phyloP scores from a whole-genome alignment of 1,140 invertebrate species.

The Euura lappo region DNA sequence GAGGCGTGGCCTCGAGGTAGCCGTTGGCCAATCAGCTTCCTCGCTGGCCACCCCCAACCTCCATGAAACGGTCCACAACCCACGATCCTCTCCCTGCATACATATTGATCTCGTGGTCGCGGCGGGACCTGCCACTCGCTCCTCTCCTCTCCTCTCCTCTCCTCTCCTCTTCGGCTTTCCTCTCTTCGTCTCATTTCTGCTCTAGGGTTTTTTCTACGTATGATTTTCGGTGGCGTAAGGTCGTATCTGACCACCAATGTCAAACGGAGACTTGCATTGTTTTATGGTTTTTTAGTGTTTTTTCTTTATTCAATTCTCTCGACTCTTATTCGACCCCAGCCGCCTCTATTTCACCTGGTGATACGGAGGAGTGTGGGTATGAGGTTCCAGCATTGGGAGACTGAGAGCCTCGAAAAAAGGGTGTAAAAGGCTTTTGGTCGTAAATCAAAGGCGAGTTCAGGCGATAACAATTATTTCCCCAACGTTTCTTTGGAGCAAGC shows the following conservation, averaged over 20 bases:
- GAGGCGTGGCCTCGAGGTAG: constrained; percentile 51
- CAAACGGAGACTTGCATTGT: not conserved
- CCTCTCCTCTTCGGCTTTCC: constrained; percentile 6
- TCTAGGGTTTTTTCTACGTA: not conserved
- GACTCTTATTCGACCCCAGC: no score
- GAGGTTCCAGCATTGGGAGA: no score
- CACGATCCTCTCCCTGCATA: constrained; percentile 35
- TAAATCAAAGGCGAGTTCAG: no score
- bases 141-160: constrained; percentile 19
- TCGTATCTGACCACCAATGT: constrained; percentile 6
- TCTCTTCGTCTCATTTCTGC: not conserved
- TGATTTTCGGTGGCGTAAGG: not conserved
- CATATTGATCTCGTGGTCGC: constrained; percentile 13
- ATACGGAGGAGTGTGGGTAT: no score
- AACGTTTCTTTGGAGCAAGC: no score
- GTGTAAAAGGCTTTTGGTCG: no score
- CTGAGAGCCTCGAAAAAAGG: no score
- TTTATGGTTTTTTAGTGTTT: no score
- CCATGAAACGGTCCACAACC: constrained; percentile 57
- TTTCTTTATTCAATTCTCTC: no score
- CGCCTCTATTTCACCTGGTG: no score
- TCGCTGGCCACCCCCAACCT: constrained; percentile 54
- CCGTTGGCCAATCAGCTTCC: constrained; percentile 60
- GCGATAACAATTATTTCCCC: no score
- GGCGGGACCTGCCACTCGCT: constrained; percentile 23